Base-by-base conservation (phyloP, 2,888 invertebrate species). In the Clitarchus hookeri region DNA sequence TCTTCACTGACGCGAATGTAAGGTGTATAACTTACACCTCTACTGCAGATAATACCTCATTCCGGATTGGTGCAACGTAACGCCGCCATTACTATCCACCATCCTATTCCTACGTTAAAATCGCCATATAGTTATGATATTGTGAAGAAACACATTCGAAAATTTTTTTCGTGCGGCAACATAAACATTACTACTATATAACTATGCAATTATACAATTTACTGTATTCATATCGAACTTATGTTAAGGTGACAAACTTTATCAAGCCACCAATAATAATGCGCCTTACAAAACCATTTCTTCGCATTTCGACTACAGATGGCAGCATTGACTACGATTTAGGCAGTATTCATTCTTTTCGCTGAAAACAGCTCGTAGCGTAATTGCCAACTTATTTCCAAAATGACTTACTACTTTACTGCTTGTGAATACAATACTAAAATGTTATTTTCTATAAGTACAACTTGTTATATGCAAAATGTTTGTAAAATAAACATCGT, bases 11-110 rank as follows among this genome's bases (percentile, higher is more conserved):
- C 95, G 95, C 95, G 94, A 94, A 93, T 93, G 90, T 91, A 91
- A 92, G 91, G 93, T 93, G 93, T 94, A 94, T 94, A 94, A 91
- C 92, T 93, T 93, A 93, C 93, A 93, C 93, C 82, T 93, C 93
- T 93, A 93, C 93, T 93, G 93, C 92, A 93, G 93, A 93, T 93
- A 91, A 93, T 94, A 94, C 93, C 93, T 93, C 92, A 92, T 92
- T 92, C 94, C 93, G 93, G 93, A 96, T 96, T 96, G 95, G 95
- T 93, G 93, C 93, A 93, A 92, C 91, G 91, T 89, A 91, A 91
- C 91, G 93, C 94, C 94, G 95, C 95, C 95, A 95, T 95, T 93
- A 90, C 92, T 92, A 87, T 84, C 77, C 84, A 48, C 80, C 36
- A 84, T 19, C 44, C 65, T 85, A 86, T 85, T 87, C 85, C 84